Conservation (phyloP, 2,113 vertebrate species). For the Poeciliopsis retropinna region DNA sequence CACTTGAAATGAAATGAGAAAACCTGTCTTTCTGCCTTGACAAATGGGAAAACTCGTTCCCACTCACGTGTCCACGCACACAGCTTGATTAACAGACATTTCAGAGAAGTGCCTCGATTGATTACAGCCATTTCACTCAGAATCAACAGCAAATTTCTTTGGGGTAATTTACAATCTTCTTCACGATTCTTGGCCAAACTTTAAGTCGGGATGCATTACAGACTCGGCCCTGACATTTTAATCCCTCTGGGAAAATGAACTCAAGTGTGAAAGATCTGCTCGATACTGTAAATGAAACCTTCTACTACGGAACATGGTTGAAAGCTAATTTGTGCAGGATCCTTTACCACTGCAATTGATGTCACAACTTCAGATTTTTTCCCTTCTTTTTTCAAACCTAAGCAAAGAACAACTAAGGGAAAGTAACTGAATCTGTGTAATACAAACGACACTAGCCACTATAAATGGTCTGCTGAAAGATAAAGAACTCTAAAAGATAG, state of each 20-base stretch:
- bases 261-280: slow-evolving; percentile 57
- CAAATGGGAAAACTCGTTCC: not conserved
- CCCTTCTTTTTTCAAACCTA: not conserved
- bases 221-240: slow-evolving; percentile 69
- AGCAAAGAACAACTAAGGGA: not conserved
- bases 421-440: not conserved
- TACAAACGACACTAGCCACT: not conserved
- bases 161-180: slow-evolving; percentile 56
- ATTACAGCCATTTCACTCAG: slow-evolving; percentile 48
- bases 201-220: slow-evolving; percentile 66
- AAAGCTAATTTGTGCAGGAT: slow-evolving; percentile 37
- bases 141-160: slow-evolving; percentile 46
- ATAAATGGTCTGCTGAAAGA: slow-evolving; percentile 4
- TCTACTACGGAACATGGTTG: slow-evolving; percentile 10
- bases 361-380: not conserved
- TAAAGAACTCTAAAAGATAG: not conserved
- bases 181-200: slow-evolving; percentile 54
- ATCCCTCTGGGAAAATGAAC: slow-evolving; percentile 60
- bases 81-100: slow-evolving; percentile 58
- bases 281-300: slow-evolving; percentile 45
- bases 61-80: slow-evolving; percentile 2
- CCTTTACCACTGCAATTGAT: slow-evolving; percentile 4
- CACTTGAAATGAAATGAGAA: slow-evolving; percentile 16
- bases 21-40: not conserved
- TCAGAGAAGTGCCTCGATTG: slow-evolving; percentile 65